Percentiles rank a stretch among this genome's conserved stretches.
Evolutionary conservation across 2,888 invertebrate genomes (phyloP).

Genomic region (Charanyca ferruginea): DNA sequence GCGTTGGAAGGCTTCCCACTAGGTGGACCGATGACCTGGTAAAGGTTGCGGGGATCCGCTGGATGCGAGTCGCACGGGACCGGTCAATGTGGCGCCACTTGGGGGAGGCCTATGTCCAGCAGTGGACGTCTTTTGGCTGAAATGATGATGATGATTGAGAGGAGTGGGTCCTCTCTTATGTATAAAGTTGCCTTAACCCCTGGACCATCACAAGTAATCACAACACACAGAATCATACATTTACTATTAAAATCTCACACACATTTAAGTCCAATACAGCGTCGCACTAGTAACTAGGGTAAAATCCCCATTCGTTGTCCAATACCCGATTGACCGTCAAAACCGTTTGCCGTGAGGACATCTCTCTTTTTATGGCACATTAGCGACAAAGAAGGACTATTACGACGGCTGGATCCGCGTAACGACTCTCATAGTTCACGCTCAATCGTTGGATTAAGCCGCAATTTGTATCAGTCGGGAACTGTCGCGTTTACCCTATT

Average conservation of each 20-base stretch:
- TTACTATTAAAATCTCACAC: background rate
- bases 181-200: too few species aligned
- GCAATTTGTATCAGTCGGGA: slow-evolving; percentile 83
- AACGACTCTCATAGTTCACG: slow-evolving; percentile 87
- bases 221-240: background rate
- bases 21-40: too few species aligned
- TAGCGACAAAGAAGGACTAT: slow-evolving; percentile 85
- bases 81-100: too few species aligned
- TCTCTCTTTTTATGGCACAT: slow-evolving; percentile 81
- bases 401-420: slow-evolving; percentile 79
- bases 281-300: slow-evolving; percentile 36
- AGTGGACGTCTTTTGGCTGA: too few species aligned
- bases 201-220: too few species aligned
- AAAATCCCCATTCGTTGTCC: slow-evolving; percentile 65
- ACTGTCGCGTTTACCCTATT: slow-evolving; percentile 80
- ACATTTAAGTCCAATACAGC: slow-evolving; percentile 36
- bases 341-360: slow-evolving; percentile 73
- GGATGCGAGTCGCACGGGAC: too few species aligned
- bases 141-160: too few species aligned
- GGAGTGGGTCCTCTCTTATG: too few species aligned
- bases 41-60: too few species aligned
- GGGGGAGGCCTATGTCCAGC: too few species aligned
- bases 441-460: slow-evolving; percentile 86
- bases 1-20: too few species aligned
- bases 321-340: slow-evolving; percentile 73